phyloP scores from a whole-genome alignment of 2,113 vertebrate species.

The Tapirus terrestris region DNA sequence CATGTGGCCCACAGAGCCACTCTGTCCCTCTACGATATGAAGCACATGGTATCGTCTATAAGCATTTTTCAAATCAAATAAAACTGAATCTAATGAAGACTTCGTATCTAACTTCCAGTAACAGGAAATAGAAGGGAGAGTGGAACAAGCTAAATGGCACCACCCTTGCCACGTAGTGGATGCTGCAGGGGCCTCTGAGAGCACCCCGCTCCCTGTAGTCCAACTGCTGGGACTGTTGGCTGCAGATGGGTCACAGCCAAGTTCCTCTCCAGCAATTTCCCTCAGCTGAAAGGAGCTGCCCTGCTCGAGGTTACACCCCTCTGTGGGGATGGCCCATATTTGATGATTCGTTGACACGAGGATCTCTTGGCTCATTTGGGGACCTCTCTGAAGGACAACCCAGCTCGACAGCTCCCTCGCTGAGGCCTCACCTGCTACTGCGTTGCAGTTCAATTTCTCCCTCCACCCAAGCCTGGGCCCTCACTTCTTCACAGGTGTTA shows the following conservation, averaged over 20 bases:
- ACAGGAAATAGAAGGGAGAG: not conserved
- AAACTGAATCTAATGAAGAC: not conserved
- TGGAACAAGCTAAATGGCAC: not conserved
- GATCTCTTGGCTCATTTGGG: not conserved
- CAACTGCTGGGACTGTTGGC: not conserved
- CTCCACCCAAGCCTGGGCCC: not conserved
- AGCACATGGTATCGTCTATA: not conserved
- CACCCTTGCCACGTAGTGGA: rapidly evolving
- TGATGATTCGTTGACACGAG: not conserved
- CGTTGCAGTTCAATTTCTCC: not conserved
- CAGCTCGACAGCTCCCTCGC: not conserved
- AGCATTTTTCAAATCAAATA: not conserved
- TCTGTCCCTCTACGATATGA: not conserved
- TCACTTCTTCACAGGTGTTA: not conserved
- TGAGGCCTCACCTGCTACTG: not conserved
- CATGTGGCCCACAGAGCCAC: not conserved
- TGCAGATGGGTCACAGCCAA: not conserved
- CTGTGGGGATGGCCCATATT: rapidly evolving
- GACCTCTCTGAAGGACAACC: not conserved
- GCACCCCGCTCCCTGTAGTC: not conserved
- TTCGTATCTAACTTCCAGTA: not conserved
- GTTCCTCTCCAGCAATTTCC: not conserved
- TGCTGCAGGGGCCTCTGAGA: not conserved
- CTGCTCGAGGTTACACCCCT: not conserved
- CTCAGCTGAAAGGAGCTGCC: not conserved